phyloP scores from a whole-genome alignment of 1,140 invertebrate genomes.

The Chionoecetes opilio region DNA sequence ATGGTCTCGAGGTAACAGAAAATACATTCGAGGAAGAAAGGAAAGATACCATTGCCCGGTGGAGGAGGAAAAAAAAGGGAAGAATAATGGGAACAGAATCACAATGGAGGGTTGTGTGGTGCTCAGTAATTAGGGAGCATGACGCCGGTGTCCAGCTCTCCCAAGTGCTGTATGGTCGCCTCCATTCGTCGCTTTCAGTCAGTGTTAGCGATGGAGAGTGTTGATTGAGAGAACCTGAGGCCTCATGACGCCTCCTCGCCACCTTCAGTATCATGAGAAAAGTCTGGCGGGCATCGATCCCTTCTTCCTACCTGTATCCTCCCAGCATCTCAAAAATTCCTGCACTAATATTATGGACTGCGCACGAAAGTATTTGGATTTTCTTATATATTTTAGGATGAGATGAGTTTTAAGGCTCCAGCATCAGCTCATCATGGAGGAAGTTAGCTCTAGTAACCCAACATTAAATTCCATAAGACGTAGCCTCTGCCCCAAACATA shows the following conservation, averaged over 20 bases:
- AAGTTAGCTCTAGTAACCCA: background rate
- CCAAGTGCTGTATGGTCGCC: constrained; percentile 42
- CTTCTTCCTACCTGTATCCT: background rate
- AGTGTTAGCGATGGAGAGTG: background rate
- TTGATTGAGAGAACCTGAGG: background rate
- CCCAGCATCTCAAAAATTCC: background rate
- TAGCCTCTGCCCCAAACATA: constrained; percentile 36
- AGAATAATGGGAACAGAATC: background rate
- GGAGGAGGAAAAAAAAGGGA: background rate
- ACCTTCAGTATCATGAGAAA: background rate
- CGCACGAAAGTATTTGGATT: background rate
- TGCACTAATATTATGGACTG: background rate
- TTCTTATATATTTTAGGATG: background rate
- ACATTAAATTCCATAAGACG: constrained; percentile 53
- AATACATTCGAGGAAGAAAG: background rate
- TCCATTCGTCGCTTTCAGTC: background rate
- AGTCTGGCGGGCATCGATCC: background rate
- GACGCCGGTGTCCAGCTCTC: background rate
- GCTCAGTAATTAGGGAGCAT: constrained; percentile 55
- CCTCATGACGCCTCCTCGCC: background rate
- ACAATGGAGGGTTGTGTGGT: background rate
- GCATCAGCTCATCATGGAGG: background rate
- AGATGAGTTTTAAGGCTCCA: background rate
- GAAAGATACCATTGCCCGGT: background rate
- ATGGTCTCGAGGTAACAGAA: background rate